Conservation (phyloP, 2,888 invertebrate genomes). For the Caenorhabditis drosophilae region DNA sequence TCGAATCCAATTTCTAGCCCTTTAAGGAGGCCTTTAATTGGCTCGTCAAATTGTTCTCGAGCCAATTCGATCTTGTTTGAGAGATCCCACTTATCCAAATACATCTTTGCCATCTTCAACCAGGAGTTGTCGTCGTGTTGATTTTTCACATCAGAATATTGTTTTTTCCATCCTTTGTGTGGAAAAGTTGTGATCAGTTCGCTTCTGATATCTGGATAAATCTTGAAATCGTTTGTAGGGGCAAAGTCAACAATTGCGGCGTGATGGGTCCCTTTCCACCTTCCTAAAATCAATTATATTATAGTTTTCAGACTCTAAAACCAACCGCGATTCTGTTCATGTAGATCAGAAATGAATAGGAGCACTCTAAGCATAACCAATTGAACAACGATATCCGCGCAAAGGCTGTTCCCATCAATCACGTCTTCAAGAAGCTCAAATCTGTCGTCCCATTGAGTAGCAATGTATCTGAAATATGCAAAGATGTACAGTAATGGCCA, state of each 20-base stretch:
- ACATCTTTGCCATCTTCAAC: constrained; percentile 14
- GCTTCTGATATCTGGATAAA: constrained; percentile 12
- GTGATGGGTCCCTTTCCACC: constrained; percentile 11
- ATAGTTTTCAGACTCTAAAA: constrained; percentile 18
- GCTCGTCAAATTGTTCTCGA: constrained; percentile 12
- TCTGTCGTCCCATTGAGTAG: constrained; percentile 12
- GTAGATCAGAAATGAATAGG: no score
- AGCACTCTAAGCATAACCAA: no score
- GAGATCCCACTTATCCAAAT: constrained; percentile 19
- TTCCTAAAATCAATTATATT: constrained; percentile 19
- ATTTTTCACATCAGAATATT: constrained; percentile 11
- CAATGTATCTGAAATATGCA: constrained; percentile 15
- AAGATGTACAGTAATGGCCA: no score
- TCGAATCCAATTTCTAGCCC: constrained; percentile 3
- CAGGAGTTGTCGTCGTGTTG: constrained; percentile 14
- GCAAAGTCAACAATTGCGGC: constrained; percentile 11
- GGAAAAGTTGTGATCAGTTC: constrained; percentile 16
- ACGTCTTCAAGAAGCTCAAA: no score
- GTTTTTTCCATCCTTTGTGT: constrained; percentile 7
- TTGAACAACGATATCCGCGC: constrained; percentile 7
- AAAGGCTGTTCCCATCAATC: constrained; percentile 11
- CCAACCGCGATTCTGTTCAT: no score
- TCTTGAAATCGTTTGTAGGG: not conserved
- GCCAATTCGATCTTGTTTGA: constrained; percentile 15
- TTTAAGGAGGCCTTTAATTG: constrained; percentile 12